phyloP scores from a whole-genome alignment of 2,888 invertebrate genomes.

The Mimachlamys varia region DNA sequence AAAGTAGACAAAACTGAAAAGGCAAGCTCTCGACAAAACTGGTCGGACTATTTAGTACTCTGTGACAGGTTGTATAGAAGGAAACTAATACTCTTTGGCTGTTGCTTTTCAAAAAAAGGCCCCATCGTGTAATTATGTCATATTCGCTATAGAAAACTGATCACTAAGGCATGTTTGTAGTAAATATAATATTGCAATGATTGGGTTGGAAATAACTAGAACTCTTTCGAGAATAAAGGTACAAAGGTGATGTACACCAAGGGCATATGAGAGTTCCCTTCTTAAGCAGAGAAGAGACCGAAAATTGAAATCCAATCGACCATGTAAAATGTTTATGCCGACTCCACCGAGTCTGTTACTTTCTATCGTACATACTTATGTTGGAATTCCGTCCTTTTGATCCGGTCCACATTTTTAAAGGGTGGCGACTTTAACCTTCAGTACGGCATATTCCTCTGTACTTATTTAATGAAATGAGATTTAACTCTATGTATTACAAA shows the following conservation, averaged over 20 bases:
- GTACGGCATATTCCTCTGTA: slow-evolving; percentile 28
- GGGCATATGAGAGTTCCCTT: slow-evolving; percentile 20
- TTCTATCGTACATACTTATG: slow-evolving; percentile 41
- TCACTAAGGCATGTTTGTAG: slow-evolving; percentile 31
- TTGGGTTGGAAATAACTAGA: slow-evolving; percentile 14
- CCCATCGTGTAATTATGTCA: slow-evolving; percentile 34
- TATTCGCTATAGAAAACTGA: slow-evolving; percentile 17
- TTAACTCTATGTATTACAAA: slow-evolving; percentile 31
- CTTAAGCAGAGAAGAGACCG: slow-evolving; percentile 16
- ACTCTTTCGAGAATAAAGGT: slow-evolving; percentile 36
- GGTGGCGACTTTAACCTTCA: slow-evolving; percentile 34
- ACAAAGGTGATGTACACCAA: slow-evolving; percentile 36
- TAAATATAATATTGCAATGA: slow-evolving; percentile 31
- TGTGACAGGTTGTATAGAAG: slow-evolving; percentile 27
- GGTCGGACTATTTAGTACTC: slow-evolving; percentile 6
- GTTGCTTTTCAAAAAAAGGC: slow-evolving; percentile 23
- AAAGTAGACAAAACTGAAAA: slow-evolving; percentile 33
- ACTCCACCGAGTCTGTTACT: slow-evolving; percentile 50
- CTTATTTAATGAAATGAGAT: slow-evolving; percentile 36
- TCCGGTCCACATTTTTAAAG: slow-evolving; percentile 1
- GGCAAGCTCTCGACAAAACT: slow-evolving; percentile 36
- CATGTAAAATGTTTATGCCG: slow-evolving; percentile 47
- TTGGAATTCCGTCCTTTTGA: slow-evolving; percentile 19
- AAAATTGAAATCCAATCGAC: slow-evolving; percentile 51
- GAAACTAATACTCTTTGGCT: slow-evolving; percentile 17